Evolutionary conservation across 2,113 vertebrate species (phyloP).

Genomic region (Crotalus viridis): DNA sequence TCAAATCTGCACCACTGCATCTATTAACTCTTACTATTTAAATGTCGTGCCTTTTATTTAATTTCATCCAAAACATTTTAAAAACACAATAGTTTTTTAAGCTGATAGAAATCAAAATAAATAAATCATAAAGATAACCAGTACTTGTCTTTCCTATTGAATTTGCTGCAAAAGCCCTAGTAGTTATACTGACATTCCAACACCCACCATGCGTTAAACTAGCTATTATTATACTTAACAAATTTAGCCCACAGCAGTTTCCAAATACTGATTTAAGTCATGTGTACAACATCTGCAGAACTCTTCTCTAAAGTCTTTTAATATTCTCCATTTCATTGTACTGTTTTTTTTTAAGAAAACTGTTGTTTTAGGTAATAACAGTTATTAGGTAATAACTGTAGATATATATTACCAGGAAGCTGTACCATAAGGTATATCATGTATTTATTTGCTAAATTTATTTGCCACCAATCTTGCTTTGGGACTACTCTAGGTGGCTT

Average conservation of each 20-base stretch:
- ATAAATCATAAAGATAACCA: not conserved
- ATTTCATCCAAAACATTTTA: not conserved
- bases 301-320: not conserved
- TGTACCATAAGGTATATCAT: not conserved
- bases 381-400: not conserved
- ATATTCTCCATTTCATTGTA: not conserved
- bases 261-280: conserved; percentile 1
- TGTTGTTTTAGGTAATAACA: not conserved
- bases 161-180: not conserved
- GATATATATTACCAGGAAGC: not conserved
- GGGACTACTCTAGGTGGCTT: too few relatives aligned
- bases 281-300: not conserved
- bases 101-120: not conserved
- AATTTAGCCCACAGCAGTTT: not conserved
- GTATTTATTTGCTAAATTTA: not conserved
- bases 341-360: not conserved
- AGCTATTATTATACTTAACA: not conserved
- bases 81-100: not conserved
- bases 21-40: not conserved
- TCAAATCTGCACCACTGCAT: not conserved
- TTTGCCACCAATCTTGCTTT: too few relatives aligned
- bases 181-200: not conserved
- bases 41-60: not conserved
- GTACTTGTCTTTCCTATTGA: not conserved
- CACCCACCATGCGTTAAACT: not conserved